Conservation (phyloP, 2,113 vertebrate genomes). For the Hymenochirus boettgeri region DNA sequence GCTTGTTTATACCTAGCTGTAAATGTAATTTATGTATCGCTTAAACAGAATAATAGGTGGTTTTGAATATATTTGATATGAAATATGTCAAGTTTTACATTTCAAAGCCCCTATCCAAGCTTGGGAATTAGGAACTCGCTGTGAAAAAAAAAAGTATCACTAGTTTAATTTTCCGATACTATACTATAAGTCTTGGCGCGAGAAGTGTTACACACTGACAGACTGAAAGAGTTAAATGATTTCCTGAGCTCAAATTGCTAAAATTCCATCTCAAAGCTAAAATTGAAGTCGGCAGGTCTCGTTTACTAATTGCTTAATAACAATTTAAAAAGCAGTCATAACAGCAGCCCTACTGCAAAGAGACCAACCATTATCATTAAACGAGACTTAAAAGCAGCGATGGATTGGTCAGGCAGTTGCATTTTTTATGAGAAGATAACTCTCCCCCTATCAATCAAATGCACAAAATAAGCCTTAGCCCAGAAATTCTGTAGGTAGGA, state of each 20-base stretch:
- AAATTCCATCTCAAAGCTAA: constrained; percentile 45
- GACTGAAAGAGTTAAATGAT: constrained; percentile 21
- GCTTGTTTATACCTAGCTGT: constrained; percentile 2
- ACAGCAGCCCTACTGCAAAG: constrained; percentile 44
- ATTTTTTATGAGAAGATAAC: constrained; percentile 45
- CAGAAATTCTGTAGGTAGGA: constrained; percentile 20
- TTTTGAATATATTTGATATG: constrained; percentile 6
- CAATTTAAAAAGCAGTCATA: constrained; percentile 45
- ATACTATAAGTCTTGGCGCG: background rate
- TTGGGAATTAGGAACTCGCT: background rate
- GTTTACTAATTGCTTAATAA: constrained; percentile 46
- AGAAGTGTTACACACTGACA: background rate
- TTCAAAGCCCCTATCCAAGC: constrained; percentile 1
- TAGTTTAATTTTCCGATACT: background rate
- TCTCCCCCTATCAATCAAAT: constrained; percentile 32
- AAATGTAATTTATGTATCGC: background rate
- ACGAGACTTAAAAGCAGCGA: constrained; percentile 49
- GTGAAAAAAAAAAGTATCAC: background rate
- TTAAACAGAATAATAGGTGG: background rate
- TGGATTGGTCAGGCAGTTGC: constrained; percentile 45
- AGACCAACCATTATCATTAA: constrained; percentile 47
- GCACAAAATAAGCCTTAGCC: constrained; percentile 33
- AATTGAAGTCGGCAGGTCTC: constrained; percentile 44
- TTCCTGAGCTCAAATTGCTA: constrained; percentile 50
- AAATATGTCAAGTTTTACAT: constrained; percentile 1